Base-by-base conservation (phyloP, 2,797 vertebrate species). In the Schizothorax lantsangensis region DNA sequence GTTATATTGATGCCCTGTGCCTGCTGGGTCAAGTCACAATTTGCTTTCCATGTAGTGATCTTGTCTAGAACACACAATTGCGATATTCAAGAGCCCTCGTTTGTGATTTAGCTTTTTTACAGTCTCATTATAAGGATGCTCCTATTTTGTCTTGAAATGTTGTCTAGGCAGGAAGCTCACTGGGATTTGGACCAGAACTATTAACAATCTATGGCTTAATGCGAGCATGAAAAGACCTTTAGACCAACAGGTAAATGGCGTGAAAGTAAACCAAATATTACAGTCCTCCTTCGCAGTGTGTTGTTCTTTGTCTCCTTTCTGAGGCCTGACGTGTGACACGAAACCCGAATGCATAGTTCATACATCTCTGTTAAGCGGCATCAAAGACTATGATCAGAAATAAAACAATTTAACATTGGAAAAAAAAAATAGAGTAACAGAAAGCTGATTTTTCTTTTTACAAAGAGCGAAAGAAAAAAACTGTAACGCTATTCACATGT, bases 401-500 rank as follows among this genome's bases (percentile, higher is more conserved):
- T 89, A 90, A 89, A 90, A 88, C 87, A 86, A 90, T 89, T 93
- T 93, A 93, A 92, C 92, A 95, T 45, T 33, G 3, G 6, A 89
- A 91, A 88, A 92, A 83, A 84, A 62, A 66, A 17, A 15, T 86
- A 17, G 82, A 90, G 77, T 84, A 90, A 89, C n/a, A 74, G 89
- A 92, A 64, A 80, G 84, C 90, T 91, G 88, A 90, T 89, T 92
- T 89, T 94, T 92, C 30, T 30, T 30, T 91, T 83, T 64, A 83
- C 38, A 87, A 33, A 84, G 54, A 64, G 80, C 52, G 12, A 43
- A 45, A 66, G 40, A 81, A 72, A 49, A 66, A 66, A 88, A 87
- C 81, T 68, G 94, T 92, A 92, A 93, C 92, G 92, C 95, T 94
- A 95, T 95, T 96, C 95, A 97, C 96, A 96, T 94, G 96, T 97